Conservation (phyloP, 2,113 vertebrate species). For the Cairina moschata region DNA sequence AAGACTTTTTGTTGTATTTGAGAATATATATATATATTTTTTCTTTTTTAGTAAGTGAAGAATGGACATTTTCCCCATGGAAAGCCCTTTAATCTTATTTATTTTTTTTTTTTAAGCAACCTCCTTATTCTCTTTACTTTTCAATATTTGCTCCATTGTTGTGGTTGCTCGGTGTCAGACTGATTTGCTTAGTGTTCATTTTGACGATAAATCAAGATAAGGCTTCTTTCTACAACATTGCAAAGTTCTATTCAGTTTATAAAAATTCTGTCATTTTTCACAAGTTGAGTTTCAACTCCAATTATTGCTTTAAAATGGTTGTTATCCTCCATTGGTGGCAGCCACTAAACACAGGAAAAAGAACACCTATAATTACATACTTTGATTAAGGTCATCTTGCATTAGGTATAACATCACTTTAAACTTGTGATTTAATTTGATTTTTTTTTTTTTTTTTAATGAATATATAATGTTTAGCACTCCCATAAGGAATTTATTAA, state of each 20-base stretch:
- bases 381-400: neutral
- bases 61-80: neutral
- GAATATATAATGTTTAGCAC: neutral
- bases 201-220: neutral
- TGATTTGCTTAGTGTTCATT: neutral
- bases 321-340: neutral
- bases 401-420: neutral
- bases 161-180: neutral
- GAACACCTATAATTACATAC: neutral
- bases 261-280: neutral
- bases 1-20: neutral
- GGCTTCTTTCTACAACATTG: neutral
- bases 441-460: slow-evolving; percentile 26
- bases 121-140: neutral
- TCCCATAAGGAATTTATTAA: slow-evolving; percentile 14
- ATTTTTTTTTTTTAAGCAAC: neutral
- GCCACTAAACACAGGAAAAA: neutral
- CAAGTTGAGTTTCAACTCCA: slow-evolving; percentile 7
- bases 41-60: neutral
- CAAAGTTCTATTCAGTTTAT: neutral
- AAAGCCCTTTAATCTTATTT: neutral
- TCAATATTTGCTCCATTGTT: neutral
- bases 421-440: neutral
- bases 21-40: neutral
- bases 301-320: slow-evolving; percentile 58